phyloP scores from a whole-genome alignment of 92 coral and sea anemone species.

The Anthopleura xanthogrammica region DNA sequence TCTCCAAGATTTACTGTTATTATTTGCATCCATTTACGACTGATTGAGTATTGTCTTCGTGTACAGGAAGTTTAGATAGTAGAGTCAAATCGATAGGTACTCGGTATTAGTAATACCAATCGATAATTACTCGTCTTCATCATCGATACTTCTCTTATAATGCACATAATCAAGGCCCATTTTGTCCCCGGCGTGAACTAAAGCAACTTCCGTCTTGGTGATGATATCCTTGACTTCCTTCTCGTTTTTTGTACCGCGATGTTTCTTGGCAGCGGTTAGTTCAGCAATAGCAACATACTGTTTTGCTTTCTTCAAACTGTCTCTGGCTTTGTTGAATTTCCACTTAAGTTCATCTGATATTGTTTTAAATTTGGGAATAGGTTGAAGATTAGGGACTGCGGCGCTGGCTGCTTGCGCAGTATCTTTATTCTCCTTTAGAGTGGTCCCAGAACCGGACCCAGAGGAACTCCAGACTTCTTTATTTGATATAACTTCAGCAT shows the following conservation, averaged over 20 bases:
- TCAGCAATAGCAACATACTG: constrained; percentile 77
- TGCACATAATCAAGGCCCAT: constrained; percentile 95
- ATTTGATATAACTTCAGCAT: not conserved
- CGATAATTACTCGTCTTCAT: constrained; percentile 23
- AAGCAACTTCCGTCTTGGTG: constrained; percentile 73
- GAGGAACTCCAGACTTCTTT: constrained; percentile 22
- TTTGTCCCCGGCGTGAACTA: constrained; percentile 93
- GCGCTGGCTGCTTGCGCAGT: constrained; percentile 2
- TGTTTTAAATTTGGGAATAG: constrained; percentile 62
- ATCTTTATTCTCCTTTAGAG: constrained; percentile 24
- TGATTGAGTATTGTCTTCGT: no score
- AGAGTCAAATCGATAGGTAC: not conserved
- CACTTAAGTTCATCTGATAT: constrained; percentile 72
- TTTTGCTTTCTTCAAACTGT: constrained; percentile 74
- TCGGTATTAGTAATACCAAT: constrained; percentile 1
- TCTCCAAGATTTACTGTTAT: no score
- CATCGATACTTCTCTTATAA: constrained; percentile 52
- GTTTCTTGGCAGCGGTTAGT: constrained; percentile 43
- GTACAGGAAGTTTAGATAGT: no score
- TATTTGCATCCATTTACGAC: no score
- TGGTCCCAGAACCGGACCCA: constrained; percentile 20
- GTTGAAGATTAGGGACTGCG: constrained; percentile 20
- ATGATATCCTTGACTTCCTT: constrained; percentile 74
- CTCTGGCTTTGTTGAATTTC: constrained; percentile 92
- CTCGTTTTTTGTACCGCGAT: constrained; percentile 43